These are phyloP conservation scores for Coleophora flavipennella DNA, from an alignment of 2,888 invertebrate genomes.

Conservation along the genomic window DNA sequence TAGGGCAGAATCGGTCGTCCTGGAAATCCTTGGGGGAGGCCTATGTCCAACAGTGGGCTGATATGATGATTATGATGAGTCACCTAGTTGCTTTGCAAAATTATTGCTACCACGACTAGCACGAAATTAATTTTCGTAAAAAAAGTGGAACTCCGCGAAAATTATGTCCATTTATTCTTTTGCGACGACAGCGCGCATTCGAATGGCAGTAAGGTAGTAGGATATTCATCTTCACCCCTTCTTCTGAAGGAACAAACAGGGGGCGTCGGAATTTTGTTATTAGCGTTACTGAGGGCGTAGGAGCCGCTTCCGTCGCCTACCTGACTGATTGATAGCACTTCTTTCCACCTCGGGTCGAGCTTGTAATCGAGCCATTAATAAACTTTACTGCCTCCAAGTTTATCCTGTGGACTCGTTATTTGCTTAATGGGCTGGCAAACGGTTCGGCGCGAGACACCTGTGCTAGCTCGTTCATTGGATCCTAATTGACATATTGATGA, in stretches of 20 bases:
- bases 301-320: conserved; percentile 61
- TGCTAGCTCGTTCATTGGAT: conserved; percentile 43
- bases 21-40: too few relatives aligned
- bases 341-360: conserved; percentile 72
- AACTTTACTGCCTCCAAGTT: conserved; percentile 70
- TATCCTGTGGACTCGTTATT: conserved; percentile 68
- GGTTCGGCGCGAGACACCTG: conserved; percentile 52
- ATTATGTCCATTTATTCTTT: conserved; percentile 4
- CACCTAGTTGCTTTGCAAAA: too few relatives aligned
- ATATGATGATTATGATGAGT: too few relatives aligned
- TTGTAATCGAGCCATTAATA: conserved; percentile 74
- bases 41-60: too few relatives aligned
- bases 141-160: too few relatives aligned
- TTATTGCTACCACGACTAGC: too few relatives aligned
- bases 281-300: conserved; percentile 64
- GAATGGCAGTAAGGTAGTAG: conserved; percentile 34
- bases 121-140: too few relatives aligned
- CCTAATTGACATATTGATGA: conserved; percentile 57
- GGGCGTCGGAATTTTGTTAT: conserved; percentile 70
- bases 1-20: too few relatives aligned
- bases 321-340: conserved; percentile 73
- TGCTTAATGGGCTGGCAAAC: conserved; percentile 69
- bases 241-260: conserved; percentile 61
- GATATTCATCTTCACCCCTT: conserved; percentile 70
- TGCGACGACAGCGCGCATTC: conserved; percentile 4